phyloP scores from a whole-genome alignment of 2,888 invertebrate species.

The Scrobipalpa costella region DNA sequence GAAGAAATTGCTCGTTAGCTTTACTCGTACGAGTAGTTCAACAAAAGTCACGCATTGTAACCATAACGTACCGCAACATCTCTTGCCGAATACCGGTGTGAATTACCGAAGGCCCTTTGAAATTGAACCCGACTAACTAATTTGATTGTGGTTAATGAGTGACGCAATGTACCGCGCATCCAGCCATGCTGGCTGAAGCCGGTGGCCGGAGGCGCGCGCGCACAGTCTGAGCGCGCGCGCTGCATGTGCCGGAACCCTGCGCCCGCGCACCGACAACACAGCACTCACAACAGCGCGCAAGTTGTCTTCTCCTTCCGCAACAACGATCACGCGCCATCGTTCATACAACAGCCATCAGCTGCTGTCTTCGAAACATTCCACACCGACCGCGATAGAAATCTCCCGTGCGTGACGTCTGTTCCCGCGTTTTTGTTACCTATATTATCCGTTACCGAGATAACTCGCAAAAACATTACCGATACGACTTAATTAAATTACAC shows the following conservation, averaged over 20 bases:
- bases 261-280: slow-evolving; percentile 34
- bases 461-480: slow-evolving; percentile 26
- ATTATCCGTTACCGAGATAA: slow-evolving; percentile 26
- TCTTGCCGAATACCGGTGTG: slow-evolving; percentile 19
- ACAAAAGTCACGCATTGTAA: not conserved
- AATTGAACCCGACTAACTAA: slow-evolving; percentile 31
- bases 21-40: not conserved
- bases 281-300: slow-evolving; percentile 28
- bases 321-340: slow-evolving; percentile 9
- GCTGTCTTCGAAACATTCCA: slow-evolving; percentile 23
- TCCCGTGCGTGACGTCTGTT: slow-evolving; percentile 36
- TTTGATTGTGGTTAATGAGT: slow-evolving; percentile 43
- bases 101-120: slow-evolving; percentile 24
- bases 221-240: slow-evolving; percentile 55
- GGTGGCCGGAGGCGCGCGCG: slow-evolving; percentile 44
- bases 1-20: not conserved
- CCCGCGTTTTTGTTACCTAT: slow-evolving; percentile 40
- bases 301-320: slow-evolving; percentile 36
- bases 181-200: slow-evolving; percentile 35
- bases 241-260: slow-evolving; percentile 40
- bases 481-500: slow-evolving; percentile 31
- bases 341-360: slow-evolving; percentile 28
- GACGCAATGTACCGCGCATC: slow-evolving; percentile 42
- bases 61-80: not conserved
- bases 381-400: slow-evolving; percentile 34